Evolutionary conservation across 2,888 invertebrate genomes (phyloP), one percentile per base, ranked within the genome.

Genomic region (Spodoptera littoralis): DNA sequence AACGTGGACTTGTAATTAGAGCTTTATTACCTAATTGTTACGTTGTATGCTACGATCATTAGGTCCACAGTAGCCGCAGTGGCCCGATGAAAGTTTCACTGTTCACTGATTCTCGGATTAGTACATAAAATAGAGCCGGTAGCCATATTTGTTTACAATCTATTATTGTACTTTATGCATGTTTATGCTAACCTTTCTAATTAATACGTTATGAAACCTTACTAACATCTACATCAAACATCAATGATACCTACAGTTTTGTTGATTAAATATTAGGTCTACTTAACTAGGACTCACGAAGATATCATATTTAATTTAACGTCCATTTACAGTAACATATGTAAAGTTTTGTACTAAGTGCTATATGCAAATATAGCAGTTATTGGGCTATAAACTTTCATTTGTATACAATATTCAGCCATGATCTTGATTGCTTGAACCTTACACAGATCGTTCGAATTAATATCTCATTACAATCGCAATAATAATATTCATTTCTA

Each of bases 21-120:
- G 44, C 64, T 65, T 65, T 71, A 66, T 73, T 77, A 70, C 60
- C 60, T 73, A 69, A 73, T 65, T 69, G 53, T 71, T 73, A 68
- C 65, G 58, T 51, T 62, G 44, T 58, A n/a, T 5, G 4, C 44
- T 45, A 44, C 9, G 57, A 43, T 52, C 30, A 48, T 63, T 59
- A 50, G 41, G 53, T 22, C 41, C 30, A 55, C 42, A 47, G 46
- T 42, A 36, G 42, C 41, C 30, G 52, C 30, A 47, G 46, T 42
- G 22, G 42, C n/a, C 36, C 13, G 18, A 50, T 54, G 60, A 66
- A 60, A 71, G 55, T 50, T 59, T 66, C 42, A 46, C 53, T 62
- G 47, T 18, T 63, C 30, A 45, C 4, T 46, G 42, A 60, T 49
- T 69, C 30, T 62, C 11, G 12, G 11, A 11, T 41, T 44, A 66